Evolutionary conservation across 2,888 invertebrate genomes (phyloP).

Genomic region (Malacosoma neustria): DNA sequence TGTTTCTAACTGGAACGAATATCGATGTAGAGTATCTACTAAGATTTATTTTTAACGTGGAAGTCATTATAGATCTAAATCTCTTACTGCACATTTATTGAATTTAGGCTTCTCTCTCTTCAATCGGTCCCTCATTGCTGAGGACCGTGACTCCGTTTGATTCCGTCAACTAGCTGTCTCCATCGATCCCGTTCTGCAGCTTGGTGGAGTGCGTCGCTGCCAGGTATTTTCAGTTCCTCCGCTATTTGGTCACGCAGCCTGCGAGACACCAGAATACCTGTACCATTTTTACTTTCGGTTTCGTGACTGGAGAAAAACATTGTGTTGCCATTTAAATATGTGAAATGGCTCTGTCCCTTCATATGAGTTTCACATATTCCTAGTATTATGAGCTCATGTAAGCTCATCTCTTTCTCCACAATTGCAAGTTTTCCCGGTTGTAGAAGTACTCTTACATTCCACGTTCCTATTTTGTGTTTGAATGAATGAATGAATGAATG

Average conservation of each 20-base stretch:
- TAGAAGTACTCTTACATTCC: conserved; percentile 6
- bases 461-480: conserved; percentile 3
- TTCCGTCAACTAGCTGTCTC: too few relatives aligned
- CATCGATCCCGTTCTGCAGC: too few relatives aligned
- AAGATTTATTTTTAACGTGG: conserved; percentile 3
- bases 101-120: too few relatives aligned
- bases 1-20: conserved; percentile 21
- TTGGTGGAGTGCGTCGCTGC: too few relatives aligned
- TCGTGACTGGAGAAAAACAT: conserved; percentile 9
- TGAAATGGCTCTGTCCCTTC: conserved; percentile 5
- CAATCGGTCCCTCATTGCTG: too few relatives aligned
- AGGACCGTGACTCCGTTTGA: too few relatives aligned
- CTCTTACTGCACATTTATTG: too few relatives aligned
- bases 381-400: not conserved
- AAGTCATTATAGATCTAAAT: conserved; percentile 47
- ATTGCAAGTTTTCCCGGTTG: conserved; percentile 1
- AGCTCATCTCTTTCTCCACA: conserved; percentile 4
- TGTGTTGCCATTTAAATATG: conserved; percentile 3
- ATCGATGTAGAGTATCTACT: conserved; percentile 10
- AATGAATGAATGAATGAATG: too few relatives aligned
- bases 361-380: conserved; percentile 8
- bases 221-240: too few relatives aligned
- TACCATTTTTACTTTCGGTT: conserved; percentile 6
- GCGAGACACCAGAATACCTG: too few relatives aligned
- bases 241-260: too few relatives aligned